These are phyloP conservation scores for Campylorhamphus procurvoides DNA, from an alignment of 2,113 vertebrate genomes.

Conservation along the genomic window DNA sequence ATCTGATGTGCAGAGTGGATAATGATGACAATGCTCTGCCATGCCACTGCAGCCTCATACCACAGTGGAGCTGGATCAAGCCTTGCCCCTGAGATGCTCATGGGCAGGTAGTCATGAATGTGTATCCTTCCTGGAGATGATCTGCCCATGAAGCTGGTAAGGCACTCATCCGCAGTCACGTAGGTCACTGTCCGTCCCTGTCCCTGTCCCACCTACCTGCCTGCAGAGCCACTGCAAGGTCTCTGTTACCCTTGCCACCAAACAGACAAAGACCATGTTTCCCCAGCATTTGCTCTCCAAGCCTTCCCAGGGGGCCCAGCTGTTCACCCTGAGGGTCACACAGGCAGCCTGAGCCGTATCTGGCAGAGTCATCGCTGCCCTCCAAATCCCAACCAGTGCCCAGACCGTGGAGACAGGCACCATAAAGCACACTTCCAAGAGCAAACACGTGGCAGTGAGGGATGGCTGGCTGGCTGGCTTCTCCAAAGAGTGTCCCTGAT, in stretches of 20 bases:
- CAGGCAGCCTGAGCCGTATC: background rate
- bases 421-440: background rate
- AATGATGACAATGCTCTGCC: background rate
- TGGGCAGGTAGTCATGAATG: background rate
- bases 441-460: fast-evolving
- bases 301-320: background rate
- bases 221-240: background rate
- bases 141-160: background rate
- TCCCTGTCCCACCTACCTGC: background rate
- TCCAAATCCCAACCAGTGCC: fast-evolving
- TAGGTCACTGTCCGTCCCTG: background rate
- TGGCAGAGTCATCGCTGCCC: background rate
- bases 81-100: fast-evolving
- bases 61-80: background rate
- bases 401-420: background rate
- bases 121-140: background rate
- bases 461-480: background rate
- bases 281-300: background rate
- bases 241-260: background rate
- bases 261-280: background rate
- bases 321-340: fast-evolving
- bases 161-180: background rate
- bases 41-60: fast-evolving
- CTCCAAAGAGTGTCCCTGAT: background rate
- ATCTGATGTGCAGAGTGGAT: background rate